Percentiles rank a stretch among this genome's conserved stretches.
These are phyloP conservation scores for Dryobates pubescens DNA, from an alignment of 2,797 vertebrate genomes.

Conservation along the genomic window DNA sequence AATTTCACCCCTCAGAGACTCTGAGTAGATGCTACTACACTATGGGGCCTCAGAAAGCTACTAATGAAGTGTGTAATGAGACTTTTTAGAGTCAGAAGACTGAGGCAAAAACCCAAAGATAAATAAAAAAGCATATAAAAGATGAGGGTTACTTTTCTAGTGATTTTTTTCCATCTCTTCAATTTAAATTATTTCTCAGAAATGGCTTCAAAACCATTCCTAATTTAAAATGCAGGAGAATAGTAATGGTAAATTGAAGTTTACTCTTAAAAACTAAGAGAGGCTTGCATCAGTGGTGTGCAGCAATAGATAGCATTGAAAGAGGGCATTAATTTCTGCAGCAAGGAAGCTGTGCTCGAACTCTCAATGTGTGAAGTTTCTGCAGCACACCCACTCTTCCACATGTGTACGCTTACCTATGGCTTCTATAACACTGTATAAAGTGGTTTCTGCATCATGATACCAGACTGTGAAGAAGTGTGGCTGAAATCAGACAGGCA, in stretches of 20 bases:
- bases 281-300: not conserved
- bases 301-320: not conserved
- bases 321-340: not conserved
- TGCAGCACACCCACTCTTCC: not conserved
- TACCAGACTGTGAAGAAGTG: not conserved
- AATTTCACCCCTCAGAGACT: constrained; percentile 64
- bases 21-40: constrained; percentile 38
- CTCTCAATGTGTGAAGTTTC: not conserved
- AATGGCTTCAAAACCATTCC: not conserved
- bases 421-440: not conserved
- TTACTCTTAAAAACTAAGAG: constrained; percentile 6
- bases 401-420: not conserved
- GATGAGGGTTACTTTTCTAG: not conserved
- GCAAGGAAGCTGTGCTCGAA: not conserved
- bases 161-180: not conserved
- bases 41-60: constrained; percentile 47
- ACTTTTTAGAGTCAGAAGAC: constrained; percentile 55
- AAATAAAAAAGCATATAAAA: constrained; percentile 52
- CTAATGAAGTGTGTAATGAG: constrained; percentile 71
- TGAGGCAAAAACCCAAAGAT: not conserved
- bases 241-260: constrained; percentile 5
- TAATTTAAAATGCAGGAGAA: not conserved
- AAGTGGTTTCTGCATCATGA: not conserved
- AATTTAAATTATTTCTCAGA: not conserved
- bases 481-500: not conserved